phyloP scores from a whole-genome alignment of 2,797 vertebrate species.

The Gila robusta region DNA sequence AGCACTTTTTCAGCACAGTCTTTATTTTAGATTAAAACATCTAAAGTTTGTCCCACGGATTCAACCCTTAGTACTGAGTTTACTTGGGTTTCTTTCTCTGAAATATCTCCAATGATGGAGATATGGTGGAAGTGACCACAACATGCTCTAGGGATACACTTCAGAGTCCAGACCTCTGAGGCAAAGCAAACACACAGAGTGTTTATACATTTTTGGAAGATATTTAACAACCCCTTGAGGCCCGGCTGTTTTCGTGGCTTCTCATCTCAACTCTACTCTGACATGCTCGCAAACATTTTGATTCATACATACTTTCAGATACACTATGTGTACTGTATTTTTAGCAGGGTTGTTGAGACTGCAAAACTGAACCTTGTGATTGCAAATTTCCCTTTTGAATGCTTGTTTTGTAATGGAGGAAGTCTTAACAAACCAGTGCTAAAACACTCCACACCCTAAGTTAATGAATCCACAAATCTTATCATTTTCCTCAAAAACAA shows the following conservation, averaged over 20 bases:
- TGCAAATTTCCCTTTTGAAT: not conserved
- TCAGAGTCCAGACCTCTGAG: not conserved
- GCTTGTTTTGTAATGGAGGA: not conserved
- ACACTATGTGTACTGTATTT: not conserved
- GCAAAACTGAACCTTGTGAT: not conserved
- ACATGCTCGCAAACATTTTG: not conserved
- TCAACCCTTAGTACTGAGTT: not conserved
- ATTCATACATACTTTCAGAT: not conserved
- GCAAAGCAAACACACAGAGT: not conserved
- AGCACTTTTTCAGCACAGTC: not conserved
- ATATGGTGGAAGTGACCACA: not conserved
- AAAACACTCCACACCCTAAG: slow-evolving; percentile 15
- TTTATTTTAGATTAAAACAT: not conserved
- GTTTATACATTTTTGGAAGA: not conserved
- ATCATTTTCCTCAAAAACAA: not conserved
- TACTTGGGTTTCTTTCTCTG: not conserved
- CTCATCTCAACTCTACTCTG: not conserved
- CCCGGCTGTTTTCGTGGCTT: not conserved
- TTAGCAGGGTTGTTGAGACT: not conserved
- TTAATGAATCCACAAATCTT: slow-evolving; percentile 12
- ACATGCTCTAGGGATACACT: not conserved
- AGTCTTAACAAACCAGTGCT: not conserved
- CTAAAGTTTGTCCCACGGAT: not conserved
- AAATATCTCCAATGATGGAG: not conserved
- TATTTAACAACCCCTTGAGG: not conserved